Evolutionary conservation across 2,113 vertebrate genomes (phyloP).

Genomic region (Phylloscopus whistleri): DNA sequence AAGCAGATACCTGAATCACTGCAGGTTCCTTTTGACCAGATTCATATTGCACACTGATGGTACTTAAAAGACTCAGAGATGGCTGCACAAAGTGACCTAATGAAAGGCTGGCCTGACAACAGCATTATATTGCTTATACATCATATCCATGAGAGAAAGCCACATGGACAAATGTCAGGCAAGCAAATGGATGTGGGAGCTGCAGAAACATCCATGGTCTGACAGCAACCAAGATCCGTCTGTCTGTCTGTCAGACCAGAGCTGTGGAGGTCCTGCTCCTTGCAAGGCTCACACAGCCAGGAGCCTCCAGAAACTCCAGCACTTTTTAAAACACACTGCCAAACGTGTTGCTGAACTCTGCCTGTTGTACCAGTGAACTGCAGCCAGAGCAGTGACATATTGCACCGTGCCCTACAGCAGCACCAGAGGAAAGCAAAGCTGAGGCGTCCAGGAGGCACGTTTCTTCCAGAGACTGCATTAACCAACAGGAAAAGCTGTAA

Average conservation of each 20-base stretch:
- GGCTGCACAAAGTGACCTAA: neutral
- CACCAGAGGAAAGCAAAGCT: neutral
- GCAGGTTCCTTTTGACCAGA: neutral
- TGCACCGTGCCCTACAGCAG: neutral
- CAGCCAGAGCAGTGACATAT: neutral
- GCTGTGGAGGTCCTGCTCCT: neutral
- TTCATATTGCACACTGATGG: neutral
- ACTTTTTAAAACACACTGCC: neutral
- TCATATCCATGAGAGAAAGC: neutral
- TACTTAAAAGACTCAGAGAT: neutral
- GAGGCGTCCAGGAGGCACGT: neutral
- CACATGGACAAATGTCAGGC: neutral
- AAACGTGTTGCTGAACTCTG: fast-evolving
- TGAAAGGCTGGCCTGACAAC: neutral
- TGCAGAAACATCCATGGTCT: neutral
- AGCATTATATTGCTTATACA: neutral
- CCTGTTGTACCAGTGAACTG: fast-evolving
- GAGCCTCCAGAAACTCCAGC: neutral
- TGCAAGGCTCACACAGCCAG: neutral
- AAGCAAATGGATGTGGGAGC: neutral
- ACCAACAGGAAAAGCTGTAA: neutral
- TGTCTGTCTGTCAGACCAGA: neutral
- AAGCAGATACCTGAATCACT: neutral
- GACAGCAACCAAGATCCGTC: neutral
- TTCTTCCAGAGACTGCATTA: neutral